phyloP scores from a whole-genome alignment of 1,140 invertebrate species.

The Bathynomus jamesi region DNA sequence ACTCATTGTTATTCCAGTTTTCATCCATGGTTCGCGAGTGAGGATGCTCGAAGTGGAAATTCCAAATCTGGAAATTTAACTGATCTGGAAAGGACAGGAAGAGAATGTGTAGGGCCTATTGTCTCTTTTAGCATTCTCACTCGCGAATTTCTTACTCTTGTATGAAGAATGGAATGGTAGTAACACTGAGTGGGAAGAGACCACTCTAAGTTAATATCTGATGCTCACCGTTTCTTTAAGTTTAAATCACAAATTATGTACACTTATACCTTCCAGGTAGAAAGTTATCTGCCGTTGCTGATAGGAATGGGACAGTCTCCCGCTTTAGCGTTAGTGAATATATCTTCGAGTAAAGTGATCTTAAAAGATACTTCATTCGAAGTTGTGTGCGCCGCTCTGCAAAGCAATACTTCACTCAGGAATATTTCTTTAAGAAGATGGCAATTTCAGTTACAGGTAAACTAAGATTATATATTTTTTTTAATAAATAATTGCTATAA shows the following conservation, averaged over 20 bases:
- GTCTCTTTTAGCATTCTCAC: too few species aligned
- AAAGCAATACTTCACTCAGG: constrained; percentile 24
- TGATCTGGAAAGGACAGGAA: too few species aligned
- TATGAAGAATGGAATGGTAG: too few species aligned
- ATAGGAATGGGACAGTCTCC: constrained; percentile 27
- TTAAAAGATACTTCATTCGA: constrained; percentile 23
- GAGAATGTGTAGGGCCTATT: too few species aligned
- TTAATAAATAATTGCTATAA: not conserved
- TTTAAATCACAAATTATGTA: too few species aligned
- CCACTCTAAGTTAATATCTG: too few species aligned
- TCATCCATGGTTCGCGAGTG: too few species aligned
- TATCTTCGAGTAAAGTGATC: constrained; percentile 18
- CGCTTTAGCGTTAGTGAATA: constrained; percentile 15
- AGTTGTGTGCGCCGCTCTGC: constrained; percentile 25
- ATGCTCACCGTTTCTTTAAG: too few species aligned
- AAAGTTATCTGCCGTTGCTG: constrained; percentile 28
- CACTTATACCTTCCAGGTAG: constrained; percentile 9
- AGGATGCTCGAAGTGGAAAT: not conserved
- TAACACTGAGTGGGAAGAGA: too few species aligned
- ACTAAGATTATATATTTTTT: not conserved
- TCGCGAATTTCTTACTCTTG: too few species aligned
- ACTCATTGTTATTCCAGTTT: too few species aligned
- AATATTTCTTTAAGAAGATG: constrained; percentile 22
- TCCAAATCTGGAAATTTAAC: too few species aligned
- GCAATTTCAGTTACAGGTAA: constrained; percentile 28